Base-by-base conservation (phyloP, 2,888 invertebrate species). In the Coelopa pilipes region DNA sequence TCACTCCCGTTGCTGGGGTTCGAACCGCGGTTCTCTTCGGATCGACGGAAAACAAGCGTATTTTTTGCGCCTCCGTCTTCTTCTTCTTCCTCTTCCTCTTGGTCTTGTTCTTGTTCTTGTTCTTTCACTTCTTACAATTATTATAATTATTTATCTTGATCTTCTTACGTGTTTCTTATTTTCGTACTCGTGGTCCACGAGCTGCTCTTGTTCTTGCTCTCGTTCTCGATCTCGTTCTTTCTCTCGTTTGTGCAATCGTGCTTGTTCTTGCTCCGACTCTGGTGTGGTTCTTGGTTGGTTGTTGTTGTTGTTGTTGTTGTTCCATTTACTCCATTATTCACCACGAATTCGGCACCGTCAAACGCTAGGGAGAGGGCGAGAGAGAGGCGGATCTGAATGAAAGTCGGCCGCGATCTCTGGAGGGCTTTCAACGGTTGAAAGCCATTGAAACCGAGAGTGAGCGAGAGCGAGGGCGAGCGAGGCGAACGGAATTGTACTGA, bases 1-100 rank as follows among this genome's bases (percentile, higher is more conserved):
- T 4, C 34, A 34, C 34, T 68, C 21, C 19, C 50, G 9, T 68
- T 49, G 53, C 24, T 68, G 47, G 49, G 49, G 50, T 49, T 67
- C n/a, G 53, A 24, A 34, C 47, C 65, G 60, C 19, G 63, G 46
- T 70, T 65, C 60, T 24, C 10, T n/a, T 53, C 4, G 53, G 10
- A 9, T 5, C n/a, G 53, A 15, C n/a, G 3, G 34, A 34, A 34
- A 34, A 34, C 34, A 34, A 4, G 34, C 34, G 34, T 9, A 7
- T 53, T 5, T 53, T 53, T 53, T 15, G 3, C n/a, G 53, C n/a
- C n/a, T 53, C n/a, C 53, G 49, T 49, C 49, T 49, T 49, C 60
- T 60, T 60, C 60, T 60, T n/a, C n/a, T n/a, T n/a, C n/a, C n/a
- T n/a, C n/a, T 12, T 13, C 55, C 19, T 13, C 13, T 12, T 55